These are phyloP conservation scores for Luperina nickerlii DNA, from an alignment of 2,888 invertebrate species.

Conservation along the genomic window DNA sequence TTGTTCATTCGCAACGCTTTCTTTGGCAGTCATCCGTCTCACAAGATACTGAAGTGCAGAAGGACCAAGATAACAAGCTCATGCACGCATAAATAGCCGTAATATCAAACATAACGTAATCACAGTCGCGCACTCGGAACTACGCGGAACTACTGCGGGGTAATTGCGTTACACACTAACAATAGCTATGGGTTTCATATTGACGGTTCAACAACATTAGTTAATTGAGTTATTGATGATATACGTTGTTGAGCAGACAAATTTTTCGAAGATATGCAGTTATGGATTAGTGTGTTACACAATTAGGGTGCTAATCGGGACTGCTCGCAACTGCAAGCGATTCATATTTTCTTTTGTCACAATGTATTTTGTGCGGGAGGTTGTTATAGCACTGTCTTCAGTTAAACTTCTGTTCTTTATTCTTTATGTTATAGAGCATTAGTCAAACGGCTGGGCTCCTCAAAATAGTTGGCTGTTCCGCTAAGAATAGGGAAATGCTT, in stretches of 20 bases:
- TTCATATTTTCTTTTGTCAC: constrained; percentile 4
- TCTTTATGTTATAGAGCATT: constrained; percentile 19
- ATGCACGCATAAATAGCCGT: background rate
- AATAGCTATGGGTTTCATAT: background rate
- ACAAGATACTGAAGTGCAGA: constrained; percentile 15
- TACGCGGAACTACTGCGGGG: background rate
- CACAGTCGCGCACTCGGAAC: background rate
- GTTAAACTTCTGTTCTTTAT: constrained; percentile 34
- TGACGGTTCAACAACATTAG: background rate
- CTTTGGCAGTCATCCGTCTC: constrained; percentile 42
- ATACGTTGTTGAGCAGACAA: background rate
- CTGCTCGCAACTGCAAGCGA: background rate
- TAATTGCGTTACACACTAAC: background rate
- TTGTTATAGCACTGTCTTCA: constrained; percentile 5
- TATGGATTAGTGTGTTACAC: background rate
- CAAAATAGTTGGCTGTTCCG: constrained; percentile 38
- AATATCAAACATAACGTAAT: background rate
- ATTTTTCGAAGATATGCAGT: background rate
- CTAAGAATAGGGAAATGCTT: constrained; percentile 21
- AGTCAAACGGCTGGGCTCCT: constrained; percentile 24
- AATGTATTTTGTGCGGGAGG: background rate
- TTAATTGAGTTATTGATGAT: background rate
- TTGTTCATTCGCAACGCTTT: constrained; percentile 65
- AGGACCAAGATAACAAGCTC: constrained; percentile 23
- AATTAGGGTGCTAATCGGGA: background rate